Conservation (phyloP, 2,888 invertebrate genomes). For the Lagria hirta region DNA sequence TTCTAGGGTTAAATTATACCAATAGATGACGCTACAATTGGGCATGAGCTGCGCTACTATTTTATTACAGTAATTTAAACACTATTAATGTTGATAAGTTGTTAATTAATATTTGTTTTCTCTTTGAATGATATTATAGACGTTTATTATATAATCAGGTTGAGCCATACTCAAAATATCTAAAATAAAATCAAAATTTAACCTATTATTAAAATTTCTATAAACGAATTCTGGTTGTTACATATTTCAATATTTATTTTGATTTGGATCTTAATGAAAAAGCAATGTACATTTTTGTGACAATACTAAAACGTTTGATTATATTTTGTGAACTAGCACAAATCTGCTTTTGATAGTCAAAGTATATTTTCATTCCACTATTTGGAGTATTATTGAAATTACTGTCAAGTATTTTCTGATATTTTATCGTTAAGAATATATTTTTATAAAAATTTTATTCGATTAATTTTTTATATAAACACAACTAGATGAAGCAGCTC, state of each 20-base stretch:
- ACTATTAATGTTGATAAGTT: constrained; percentile 19
- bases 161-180: constrained; percentile 13
- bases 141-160: constrained; percentile 11
- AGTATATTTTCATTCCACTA: constrained; percentile 14
- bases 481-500: constrained; percentile 23
- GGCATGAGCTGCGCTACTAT: too few relatives aligned
- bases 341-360: neutral
- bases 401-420: constrained; percentile 10
- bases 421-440: constrained; percentile 18
- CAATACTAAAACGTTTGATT: constrained; percentile 11
- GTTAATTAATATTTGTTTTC: constrained; percentile 19
- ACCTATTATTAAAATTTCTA: constrained; percentile 11
- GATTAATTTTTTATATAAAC: constrained; percentile 16
- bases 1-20: too few relatives aligned
- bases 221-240: constrained; percentile 13
- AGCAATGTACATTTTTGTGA: constrained; percentile 14
- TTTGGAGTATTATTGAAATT: constrained; percentile 20
- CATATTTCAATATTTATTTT: constrained; percentile 11
- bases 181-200: constrained; percentile 8
- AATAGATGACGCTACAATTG: too few relatives aligned
- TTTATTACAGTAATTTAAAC: too few relatives aligned
- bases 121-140: constrained; percentile 7
- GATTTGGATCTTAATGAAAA: neutral
- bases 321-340: constrained; percentile 8
- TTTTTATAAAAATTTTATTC: constrained; percentile 20